Percentiles rank a stretch among this genome's conserved stretches.
Evolutionary conservation across 2,113 vertebrate genomes (phyloP).

Genomic region (Xiphophorus couchianus): DNA sequence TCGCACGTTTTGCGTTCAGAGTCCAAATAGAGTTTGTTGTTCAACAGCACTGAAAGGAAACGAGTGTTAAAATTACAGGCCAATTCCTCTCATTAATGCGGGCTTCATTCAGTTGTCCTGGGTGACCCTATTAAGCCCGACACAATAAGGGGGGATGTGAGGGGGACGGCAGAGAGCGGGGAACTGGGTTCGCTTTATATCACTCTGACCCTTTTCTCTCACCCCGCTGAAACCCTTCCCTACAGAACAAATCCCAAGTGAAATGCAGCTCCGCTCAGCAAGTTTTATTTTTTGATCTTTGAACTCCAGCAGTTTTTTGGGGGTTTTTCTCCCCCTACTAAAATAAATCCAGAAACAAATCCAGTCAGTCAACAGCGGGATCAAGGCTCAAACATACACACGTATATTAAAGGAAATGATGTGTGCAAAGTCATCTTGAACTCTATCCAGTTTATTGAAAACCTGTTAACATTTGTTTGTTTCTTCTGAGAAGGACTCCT

Average conservation of each 20-base stretch:
- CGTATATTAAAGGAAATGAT: slow-evolving; percentile 42
- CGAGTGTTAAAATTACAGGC: slow-evolving; percentile 68
- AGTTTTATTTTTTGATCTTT: slow-evolving; percentile 45
- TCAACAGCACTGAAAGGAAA: slow-evolving; percentile 63
- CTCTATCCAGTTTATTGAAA: neutral
- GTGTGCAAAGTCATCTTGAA: slow-evolving; percentile 27
- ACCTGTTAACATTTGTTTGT: neutral
- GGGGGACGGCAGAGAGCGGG: slow-evolving; percentile 4
- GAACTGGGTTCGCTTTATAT: slow-evolving; percentile 45
- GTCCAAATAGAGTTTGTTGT: slow-evolving; percentile 58
- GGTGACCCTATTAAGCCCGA: slow-evolving; percentile 73
- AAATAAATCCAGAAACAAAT: slow-evolving; percentile 37
- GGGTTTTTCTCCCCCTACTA: slow-evolving; percentile 5
- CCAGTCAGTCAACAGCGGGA: slow-evolving; percentile 12
- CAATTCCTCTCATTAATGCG: slow-evolving; percentile 69
- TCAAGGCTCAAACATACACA: slow-evolving; percentile 25
- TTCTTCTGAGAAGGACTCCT: neutral
- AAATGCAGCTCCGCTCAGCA: slow-evolving; percentile 44
- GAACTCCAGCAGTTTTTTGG: slow-evolving; percentile 9
- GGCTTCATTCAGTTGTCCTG: slow-evolving; percentile 65
- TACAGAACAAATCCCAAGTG: slow-evolving; percentile 52
- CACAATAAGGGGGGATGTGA: slow-evolving; percentile 13
- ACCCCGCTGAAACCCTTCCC: slow-evolving; percentile 22
- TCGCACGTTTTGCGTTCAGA: slow-evolving; percentile 27
- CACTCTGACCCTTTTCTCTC: slow-evolving; percentile 18